A percentile compares a stretch with the other conserved stretches of the same genome.
These are phyloP conservation scores for Chiloscyllium punctatum DNA, from an alignment of 2,797 vertebrate species.

Conservation along the genomic window DNA sequence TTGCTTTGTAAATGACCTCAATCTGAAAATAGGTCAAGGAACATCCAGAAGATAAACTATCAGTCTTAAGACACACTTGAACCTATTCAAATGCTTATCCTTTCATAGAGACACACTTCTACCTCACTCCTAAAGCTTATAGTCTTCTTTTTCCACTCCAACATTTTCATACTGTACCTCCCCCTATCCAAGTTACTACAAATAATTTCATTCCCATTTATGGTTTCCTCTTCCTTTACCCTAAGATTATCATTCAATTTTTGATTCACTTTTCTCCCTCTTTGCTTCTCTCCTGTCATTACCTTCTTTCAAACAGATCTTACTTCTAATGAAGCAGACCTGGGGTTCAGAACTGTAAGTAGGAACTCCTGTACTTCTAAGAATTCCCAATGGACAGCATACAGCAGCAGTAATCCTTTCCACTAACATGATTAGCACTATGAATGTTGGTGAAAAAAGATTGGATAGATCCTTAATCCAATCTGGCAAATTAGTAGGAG, in stretches of 20 bases:
- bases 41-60: background rate
- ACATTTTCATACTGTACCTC: background rate
- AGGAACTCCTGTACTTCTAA: background rate
- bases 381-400: background rate
- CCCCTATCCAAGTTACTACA: background rate
- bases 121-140: background rate
- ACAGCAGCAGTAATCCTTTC: background rate
- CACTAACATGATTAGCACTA: background rate
- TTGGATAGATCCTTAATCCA: background rate
- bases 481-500: background rate
- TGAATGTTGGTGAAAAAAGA: background rate
- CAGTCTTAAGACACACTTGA: background rate
- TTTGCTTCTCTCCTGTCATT: background rate
- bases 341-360: background rate
- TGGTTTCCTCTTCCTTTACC: background rate
- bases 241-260: background rate
- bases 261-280: background rate
- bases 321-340: background rate
- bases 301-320: background rate
- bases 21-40: background rate
- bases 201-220: background rate
- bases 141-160: background rate
- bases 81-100: background rate
- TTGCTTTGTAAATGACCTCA: background rate
- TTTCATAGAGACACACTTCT: background rate